Evolutionary conservation across 2,888 invertebrate species (phyloP).

Genomic region (Rutpela maculata): DNA sequence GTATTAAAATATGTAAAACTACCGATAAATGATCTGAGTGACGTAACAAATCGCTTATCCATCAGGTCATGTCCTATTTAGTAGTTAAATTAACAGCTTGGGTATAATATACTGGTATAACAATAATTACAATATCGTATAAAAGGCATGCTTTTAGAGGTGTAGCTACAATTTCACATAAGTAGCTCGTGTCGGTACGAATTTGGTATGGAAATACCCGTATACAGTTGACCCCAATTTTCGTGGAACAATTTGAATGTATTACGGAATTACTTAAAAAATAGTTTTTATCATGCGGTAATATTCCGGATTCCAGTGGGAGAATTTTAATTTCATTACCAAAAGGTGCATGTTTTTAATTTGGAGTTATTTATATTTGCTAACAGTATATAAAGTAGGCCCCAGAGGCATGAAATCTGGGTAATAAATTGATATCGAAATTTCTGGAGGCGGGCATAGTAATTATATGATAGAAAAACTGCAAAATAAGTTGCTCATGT

Average conservation of each 20-base stretch:
- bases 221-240: background rate
- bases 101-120: background rate
- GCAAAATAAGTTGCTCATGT: too few species aligned
- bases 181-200: background rate
- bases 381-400: too few species aligned
- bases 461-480: too few species aligned
- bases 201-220: background rate
- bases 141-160: background rate
- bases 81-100: background rate
- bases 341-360: too few species aligned
- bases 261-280: background rate
- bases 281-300: background rate
- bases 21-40: background rate
- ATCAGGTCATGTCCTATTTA: background rate
- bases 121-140: background rate
- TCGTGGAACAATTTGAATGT: background rate
- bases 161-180: background rate
- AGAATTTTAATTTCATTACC: constrained; percentile 1
- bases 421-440: too few species aligned
- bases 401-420: too few species aligned
- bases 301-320: background rate
- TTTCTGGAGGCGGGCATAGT: too few species aligned
- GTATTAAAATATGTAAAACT: background rate
- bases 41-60: background rate
- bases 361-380: too few species aligned